phyloP scores from a whole-genome alignment of 2,797 vertebrate species.

The Poeciliopsis presidionis region DNA sequence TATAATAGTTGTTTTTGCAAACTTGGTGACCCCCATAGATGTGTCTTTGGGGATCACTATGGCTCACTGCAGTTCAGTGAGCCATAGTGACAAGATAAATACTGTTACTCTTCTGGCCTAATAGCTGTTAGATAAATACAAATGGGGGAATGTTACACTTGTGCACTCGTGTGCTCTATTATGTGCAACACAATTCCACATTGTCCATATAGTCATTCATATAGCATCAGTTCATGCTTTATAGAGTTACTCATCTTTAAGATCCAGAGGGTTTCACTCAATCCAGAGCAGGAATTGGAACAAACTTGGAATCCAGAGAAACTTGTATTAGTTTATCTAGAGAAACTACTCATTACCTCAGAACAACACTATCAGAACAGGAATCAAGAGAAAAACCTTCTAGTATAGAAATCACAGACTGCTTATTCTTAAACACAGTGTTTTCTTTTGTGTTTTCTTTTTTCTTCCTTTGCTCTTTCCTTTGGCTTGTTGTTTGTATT shows the following conservation, averaged over 20 bases:
- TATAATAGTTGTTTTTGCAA: neutral
- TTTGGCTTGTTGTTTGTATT: too few species aligned
- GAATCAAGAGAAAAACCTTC: too few species aligned
- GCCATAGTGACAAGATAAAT: neutral
- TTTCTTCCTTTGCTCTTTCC: too few species aligned
- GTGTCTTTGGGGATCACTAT: neutral
- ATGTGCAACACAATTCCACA: neutral
- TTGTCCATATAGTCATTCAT: neutral
- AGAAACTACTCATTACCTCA: too few species aligned
- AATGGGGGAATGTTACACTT: neutral
- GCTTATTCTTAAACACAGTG: too few species aligned
- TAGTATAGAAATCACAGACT: too few species aligned
- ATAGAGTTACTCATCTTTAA: neutral
- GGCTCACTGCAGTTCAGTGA: neutral
- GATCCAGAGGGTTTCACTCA: too few species aligned
- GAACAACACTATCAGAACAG: too few species aligned
- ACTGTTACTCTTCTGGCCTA: neutral
- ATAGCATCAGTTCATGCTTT: neutral
- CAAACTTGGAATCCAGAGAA: too few species aligned
- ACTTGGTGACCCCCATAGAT: neutral
- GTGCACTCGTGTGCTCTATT: neutral
- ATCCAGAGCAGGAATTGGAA: too few species aligned
- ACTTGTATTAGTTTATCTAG: too few species aligned
- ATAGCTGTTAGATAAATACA: neutral
- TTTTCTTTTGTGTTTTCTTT: too few species aligned